phyloP scores from a whole-genome alignment of 2,888 invertebrate genomes.

The Drosophila yooni region DNA sequence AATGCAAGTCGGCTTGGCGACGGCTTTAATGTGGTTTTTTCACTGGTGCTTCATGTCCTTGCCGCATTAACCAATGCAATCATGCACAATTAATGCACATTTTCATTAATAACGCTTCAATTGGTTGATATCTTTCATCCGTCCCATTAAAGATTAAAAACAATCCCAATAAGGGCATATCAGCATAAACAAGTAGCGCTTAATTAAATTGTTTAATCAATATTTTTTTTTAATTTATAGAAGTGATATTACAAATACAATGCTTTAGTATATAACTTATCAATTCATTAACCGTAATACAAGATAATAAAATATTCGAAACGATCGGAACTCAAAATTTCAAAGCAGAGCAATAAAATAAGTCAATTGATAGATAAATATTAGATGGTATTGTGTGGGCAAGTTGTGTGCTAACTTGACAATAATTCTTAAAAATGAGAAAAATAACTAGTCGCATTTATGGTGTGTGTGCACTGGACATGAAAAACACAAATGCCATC shows the following conservation, averaged over 20 bases:
- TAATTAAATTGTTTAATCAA: background rate
- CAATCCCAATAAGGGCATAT: background rate
- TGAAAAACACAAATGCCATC: background rate
- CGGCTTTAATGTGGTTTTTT: constrained; percentile 34
- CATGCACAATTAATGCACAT: constrained; percentile 71
- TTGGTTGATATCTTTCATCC: constrained; percentile 26
- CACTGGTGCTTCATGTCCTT: constrained; percentile 5
- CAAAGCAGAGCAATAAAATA: background rate
- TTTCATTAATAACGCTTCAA: constrained; percentile 73
- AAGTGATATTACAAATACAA: background rate
- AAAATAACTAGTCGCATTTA: background rate
- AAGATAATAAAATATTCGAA: background rate
- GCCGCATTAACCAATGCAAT: constrained; percentile 63
- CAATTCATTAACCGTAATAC: background rate
- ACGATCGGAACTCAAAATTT: background rate
- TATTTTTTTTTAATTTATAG: background rate
- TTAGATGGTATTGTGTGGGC: background rate
- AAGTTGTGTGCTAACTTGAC: background rate
- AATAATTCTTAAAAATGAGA: constrained; percentile 13
- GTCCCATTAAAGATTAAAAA: constrained; percentile 10
- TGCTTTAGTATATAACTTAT: background rate
- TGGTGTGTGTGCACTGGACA: background rate
- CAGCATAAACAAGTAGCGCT: background rate
- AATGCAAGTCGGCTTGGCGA: constrained; percentile 39
- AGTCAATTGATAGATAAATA: background rate